Base-by-base conservation (phyloP, 2,888 invertebrate genomes). In the Drosophila monieri region DNA sequence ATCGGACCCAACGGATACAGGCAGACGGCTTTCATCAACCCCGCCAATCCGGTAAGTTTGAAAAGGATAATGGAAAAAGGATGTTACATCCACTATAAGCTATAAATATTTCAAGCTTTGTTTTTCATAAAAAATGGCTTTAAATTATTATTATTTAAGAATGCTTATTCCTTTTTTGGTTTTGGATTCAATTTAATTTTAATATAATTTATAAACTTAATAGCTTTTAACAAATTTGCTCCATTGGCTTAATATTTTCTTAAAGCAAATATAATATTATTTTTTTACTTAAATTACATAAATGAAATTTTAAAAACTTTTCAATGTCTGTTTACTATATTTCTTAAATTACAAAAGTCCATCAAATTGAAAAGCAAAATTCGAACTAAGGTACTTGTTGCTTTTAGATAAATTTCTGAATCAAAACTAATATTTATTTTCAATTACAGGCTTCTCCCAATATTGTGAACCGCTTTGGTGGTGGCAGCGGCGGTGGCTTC, bases 21-120 rank as follows among this genome's bases (percentile, higher is more conserved):
- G 53, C 95, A 95, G 80, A 90, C 93, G 1, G 94, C 94, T 23
- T 90, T 90, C 6, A 93, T 95, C 30, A 93, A 89, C 76, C 95
- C 95, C 1, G 90, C 91, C 72, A 95, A 94, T 90, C 93, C 93
- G 49, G 95, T 95, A 51, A 51, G 68, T 60, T 2, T 4, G 6
- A 10, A 10, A 18, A 10, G 9, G 2, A n/a, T 6, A 35, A n/a
- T 9, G 8, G 10, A 9, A n/a, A 0, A 2, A 9, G 27, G 9
- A 9, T 8, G 8, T 8, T 8, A 8, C 9, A 25, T 25, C 6
- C 25, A 25, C n/a, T 1, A 25, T 6, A 6, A 3, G 25, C 25
- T 6, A 25, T 25, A 3, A 25, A 6, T 27, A 6, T 27, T 8
- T 27, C 27, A 27, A 27, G 8, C 27, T 27, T 25, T 27, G 27